These are phyloP conservation scores for Pseudomyrmex pallidus DNA, from an alignment of 1,140 invertebrate species.

Conservation along the genomic window DNA sequence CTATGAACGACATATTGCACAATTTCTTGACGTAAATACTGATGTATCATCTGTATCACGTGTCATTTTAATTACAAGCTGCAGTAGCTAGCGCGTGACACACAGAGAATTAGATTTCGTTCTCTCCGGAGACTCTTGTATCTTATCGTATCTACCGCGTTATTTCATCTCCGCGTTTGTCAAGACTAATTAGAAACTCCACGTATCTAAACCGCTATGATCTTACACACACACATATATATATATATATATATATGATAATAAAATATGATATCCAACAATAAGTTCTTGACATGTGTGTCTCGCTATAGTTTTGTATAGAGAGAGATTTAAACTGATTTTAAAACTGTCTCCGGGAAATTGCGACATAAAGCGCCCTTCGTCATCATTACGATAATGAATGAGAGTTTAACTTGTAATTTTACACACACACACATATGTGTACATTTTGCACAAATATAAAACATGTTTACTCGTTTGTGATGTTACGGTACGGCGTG, in stretches of 20 bases:
- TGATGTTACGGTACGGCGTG: not conserved
- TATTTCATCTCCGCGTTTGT: slow-evolving; percentile 4
- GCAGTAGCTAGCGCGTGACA: not conserved
- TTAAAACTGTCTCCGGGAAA: too few relatives aligned
- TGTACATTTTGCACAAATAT: not conserved
- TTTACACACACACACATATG: not conserved
- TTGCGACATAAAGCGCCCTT: too few relatives aligned
- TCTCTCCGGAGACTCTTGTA: slow-evolving; percentile 42
- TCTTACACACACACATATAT: not conserved
- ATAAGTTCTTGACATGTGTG: too few relatives aligned
- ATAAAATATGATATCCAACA: too few relatives aligned
- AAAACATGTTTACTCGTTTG: not conserved
- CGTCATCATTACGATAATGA: too few relatives aligned
- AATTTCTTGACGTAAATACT: slow-evolving; percentile 50
- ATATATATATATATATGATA: not conserved
- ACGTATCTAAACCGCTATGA: not conserved
- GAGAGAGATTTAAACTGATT: too few relatives aligned
- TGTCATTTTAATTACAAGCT: slow-evolving; percentile 52
- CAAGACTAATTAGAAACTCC: not conserved
- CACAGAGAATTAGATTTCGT: slow-evolving; percentile 40
- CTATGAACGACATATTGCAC: not conserved
- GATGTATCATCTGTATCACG: not conserved
- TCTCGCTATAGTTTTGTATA: too few relatives aligned
- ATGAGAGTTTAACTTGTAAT: too few relatives aligned
- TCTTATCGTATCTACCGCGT: slow-evolving; percentile 20